Evolutionary conservation across 2,888 invertebrate genomes (phyloP).

Genomic region (Nysson spinosus): DNA sequence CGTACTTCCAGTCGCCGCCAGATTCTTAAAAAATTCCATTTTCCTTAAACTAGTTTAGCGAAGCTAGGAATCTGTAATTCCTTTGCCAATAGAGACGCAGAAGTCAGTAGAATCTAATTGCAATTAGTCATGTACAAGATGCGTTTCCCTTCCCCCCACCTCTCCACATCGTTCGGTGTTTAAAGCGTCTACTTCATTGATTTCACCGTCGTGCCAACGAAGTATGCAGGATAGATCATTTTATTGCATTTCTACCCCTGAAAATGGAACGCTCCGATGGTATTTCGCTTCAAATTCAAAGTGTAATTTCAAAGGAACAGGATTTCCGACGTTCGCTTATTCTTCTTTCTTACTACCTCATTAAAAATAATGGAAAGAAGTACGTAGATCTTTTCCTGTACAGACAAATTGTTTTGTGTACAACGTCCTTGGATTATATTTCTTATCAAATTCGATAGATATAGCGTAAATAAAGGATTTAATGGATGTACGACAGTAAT

Average conservation of each 20-base stretch:
- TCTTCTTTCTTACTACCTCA: not conserved
- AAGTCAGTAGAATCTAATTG: conserved; percentile 16
- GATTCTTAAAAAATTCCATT: conserved; percentile 57
- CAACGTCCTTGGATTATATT: no score
- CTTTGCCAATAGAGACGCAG: conserved; percentile 32
- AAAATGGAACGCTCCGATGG: not conserved
- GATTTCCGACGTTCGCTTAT: not conserved
- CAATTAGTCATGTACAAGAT: conserved; percentile 33
- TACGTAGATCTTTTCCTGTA: not conserved
- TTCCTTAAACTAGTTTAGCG: no score
- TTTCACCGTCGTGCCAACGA: not conserved
- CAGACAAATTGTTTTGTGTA: no score
- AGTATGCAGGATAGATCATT: not conserved
- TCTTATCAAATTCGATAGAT: no score
- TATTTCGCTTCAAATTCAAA: not conserved
- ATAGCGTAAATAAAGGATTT: no score
- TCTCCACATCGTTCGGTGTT: not conserved
- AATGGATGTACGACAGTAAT: no score
- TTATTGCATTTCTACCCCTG: not conserved
- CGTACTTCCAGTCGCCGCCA: no score
- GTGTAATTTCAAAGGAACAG: not conserved
- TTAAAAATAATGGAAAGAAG: conserved; percentile 16
- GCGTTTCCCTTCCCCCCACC: conserved; percentile 10
- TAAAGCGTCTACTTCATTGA: not conserved
- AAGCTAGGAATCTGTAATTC: conserved; percentile 44